Conservation (phyloP, 2,888 invertebrate species). For the Trissonchulus latispiculum region DNA sequence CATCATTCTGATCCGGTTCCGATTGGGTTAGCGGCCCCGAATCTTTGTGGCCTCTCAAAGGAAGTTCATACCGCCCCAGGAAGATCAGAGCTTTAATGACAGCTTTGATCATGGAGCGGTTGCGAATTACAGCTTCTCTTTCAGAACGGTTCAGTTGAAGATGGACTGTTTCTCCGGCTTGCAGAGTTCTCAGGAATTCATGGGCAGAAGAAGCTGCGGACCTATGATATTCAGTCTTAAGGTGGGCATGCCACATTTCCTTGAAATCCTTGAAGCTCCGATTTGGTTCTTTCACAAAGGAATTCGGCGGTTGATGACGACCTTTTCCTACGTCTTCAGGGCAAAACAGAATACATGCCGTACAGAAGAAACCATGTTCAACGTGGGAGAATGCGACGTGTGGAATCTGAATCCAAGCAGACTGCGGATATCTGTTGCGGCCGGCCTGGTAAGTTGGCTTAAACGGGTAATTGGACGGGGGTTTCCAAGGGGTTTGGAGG, state of each 20-base stretch:
- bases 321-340: slow-evolving; percentile 3
- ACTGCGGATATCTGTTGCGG: neutral
- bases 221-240: neutral
- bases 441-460: slow-evolving; percentile 9
- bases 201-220: neutral
- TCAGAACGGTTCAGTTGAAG: neutral
- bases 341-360: slow-evolving; percentile 12
- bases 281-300: neutral
- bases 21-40: neutral
- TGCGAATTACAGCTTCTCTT: neutral
- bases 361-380: slow-evolving; percentile 12
- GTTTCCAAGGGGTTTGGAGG: neutral
- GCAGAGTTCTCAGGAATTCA: neutral
- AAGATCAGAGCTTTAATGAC: slow-evolving; percentile 9
- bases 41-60: neutral
- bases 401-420: neutral
- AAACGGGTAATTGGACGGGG: neutral
- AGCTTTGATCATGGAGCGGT: neutral
- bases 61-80: slow-evolving; percentile 11
- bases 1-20: slow-evolving; percentile 3
- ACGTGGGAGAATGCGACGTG: slow-evolving; percentile 7
- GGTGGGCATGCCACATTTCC: slow-evolving; percentile 7
- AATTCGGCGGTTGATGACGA: neutral
- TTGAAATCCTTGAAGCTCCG: slow-evolving; percentile 3
- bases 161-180: neutral